Percentiles rank a stretch among this genome's conserved stretches.
phyloP scores from a whole-genome alignment of 2,113 vertebrate genomes.

The Calidris pugnax region DNA sequence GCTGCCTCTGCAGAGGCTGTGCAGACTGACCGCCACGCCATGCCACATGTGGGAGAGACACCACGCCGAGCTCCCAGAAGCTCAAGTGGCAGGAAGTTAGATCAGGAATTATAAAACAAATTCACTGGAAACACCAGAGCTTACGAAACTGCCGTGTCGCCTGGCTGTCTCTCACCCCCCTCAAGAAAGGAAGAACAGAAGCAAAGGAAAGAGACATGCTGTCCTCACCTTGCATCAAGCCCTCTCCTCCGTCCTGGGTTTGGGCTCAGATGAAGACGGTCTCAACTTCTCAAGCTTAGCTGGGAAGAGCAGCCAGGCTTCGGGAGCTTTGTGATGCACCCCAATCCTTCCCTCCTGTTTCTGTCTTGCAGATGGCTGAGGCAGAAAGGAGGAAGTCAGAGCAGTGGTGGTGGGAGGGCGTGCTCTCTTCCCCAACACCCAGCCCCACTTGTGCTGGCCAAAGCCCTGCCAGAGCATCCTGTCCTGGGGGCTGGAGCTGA shows the following conservation, averaged over 20 bases:
- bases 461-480: not conserved
- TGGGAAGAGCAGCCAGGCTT: not conserved
- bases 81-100: rapidly evolving
- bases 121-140: not conserved
- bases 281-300: not conserved
- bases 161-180: not conserved
- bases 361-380: not conserved
- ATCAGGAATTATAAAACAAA: not conserved
- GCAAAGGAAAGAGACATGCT: not conserved
- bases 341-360: slow-evolving; percentile 8
- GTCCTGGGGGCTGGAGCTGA: not conserved
- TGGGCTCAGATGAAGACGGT: not conserved
- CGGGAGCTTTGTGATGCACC: not conserved
- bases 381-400: slow-evolving; percentile 49
- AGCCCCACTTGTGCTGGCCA: not conserved
- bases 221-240: not conserved
- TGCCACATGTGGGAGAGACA: rapidly evolving
- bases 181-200: not conserved
- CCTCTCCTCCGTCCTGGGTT: not conserved
- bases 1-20: not conserved
- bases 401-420: not conserved
- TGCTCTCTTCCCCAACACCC: not conserved
- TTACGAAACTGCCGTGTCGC: not conserved
- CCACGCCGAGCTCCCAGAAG: rapidly evolving
- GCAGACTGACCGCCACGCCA: rapidly evolving